Base-by-base conservation (phyloP, 2,888 invertebrate genomes). In the Pollenia amentaria region DNA sequence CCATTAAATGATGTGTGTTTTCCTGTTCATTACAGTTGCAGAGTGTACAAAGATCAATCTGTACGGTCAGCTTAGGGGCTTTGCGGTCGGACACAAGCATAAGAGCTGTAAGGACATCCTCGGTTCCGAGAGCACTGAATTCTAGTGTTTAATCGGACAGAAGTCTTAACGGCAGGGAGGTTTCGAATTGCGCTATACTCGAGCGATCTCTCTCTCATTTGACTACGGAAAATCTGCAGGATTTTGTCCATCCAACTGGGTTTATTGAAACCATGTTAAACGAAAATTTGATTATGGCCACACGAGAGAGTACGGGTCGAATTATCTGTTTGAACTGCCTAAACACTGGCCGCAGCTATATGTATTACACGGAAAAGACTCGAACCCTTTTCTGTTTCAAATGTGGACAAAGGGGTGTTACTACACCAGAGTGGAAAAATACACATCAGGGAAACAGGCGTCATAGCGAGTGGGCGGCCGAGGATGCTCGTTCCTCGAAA, bases 361-460 rank as follows among this genome's bases (percentile, higher is more conserved):
- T 29, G 2, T 3, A 29, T 29, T 29, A 3, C 3, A 14, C 2
- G 3, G 48, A 48, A 48, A 48, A 14, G 14, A 48, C 48, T 48
- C 48, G 48, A 14, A 3, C 6, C 14, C 48, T 48, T 48, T 48
- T 48, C 14, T 48, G 48, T 48, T 48, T 48, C 48, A 48, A 48
- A 48, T 48, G 48, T 48, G 48, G 48, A 48, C 48, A 48, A 12
- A 48, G 48, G 4, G 48, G n/a, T n/a, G 48, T 48, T 48, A 14
- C 48, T 12, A 48, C 48, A 14, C 48, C 48, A 4, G 48, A 48
- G 14, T 48, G 48, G 1, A 48, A 48, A 14, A 51, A 75, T 9
- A 2, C 51, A 4, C 64, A 64, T 42, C 21, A 9, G 64, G 64
- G 21, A 76, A 76, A 76, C 76, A 40, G 51, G 38, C 48, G 51